Evolutionary conservation across 64 coral and sea anemone genomes (phyloP).

Genomic region (Pocillopora verrucosa): DNA sequence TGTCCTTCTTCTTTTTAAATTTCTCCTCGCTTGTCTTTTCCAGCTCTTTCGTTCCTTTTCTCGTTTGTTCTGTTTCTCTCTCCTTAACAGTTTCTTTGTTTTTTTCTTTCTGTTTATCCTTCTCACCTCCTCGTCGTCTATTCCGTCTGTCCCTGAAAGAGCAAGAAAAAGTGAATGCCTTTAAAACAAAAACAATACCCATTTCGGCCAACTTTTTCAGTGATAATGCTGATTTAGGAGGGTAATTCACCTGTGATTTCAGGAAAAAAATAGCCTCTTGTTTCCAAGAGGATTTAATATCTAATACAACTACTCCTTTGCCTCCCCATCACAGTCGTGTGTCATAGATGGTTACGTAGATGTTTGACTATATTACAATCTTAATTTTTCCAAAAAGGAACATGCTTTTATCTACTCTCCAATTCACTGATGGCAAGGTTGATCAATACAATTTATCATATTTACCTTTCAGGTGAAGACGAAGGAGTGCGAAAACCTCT

Average conservation of each 20-base stretch:
- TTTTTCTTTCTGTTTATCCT: slow-evolving; percentile 52
- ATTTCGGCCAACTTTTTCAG: too few species aligned
- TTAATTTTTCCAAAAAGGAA: too few species aligned
- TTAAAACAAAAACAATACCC: too few species aligned
- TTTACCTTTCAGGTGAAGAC: slow-evolving; percentile 88
- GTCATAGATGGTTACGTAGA: too few species aligned
- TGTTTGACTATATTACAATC: too few species aligned
- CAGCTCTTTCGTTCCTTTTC: slow-evolving; percentile 22
- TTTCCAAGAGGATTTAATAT: too few species aligned
- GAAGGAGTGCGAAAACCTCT: slow-evolving; percentile 60
- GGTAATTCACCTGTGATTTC: too few species aligned
- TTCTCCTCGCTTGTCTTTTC: slow-evolving; percentile 13
- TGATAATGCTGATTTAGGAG: too few species aligned
- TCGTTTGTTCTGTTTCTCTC: slow-evolving; percentile 30
- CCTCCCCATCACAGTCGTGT: too few species aligned
- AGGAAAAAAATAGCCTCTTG: too few species aligned
- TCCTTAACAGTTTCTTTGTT: slow-evolving; percentile 30
- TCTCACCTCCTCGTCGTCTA: slow-evolving; percentile 68
- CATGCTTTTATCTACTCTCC: background rate
- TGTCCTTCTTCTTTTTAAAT: slow-evolving; percentile 42
- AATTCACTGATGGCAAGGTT: background rate
- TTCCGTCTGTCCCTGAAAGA: slow-evolving; percentile 32
- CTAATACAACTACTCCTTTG: background rate
- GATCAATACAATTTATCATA: background rate
- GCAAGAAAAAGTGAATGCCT: background rate